Evolutionary conservation across 2,888 invertebrate genomes (phyloP).

Genomic region (Tetheella fluctuosa): DNA sequence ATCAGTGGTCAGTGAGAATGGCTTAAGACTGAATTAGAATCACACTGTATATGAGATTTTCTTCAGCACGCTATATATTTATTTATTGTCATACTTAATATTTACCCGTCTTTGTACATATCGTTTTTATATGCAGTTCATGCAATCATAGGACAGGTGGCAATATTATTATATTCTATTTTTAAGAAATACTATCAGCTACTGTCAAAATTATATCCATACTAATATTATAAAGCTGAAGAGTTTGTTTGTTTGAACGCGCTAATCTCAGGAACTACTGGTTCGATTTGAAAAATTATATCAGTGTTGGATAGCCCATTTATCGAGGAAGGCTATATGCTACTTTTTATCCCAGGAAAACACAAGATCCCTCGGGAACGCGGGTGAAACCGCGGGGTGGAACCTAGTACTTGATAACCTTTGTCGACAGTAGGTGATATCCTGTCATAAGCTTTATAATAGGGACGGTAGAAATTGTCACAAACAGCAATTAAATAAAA

Average conservation of each 20-base stretch:
- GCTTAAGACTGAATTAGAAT: slow-evolving; percentile 55
- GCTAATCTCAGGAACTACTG: too few relatives aligned
- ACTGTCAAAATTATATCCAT: too few relatives aligned
- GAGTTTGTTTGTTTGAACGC: too few relatives aligned
- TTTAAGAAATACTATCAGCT: not conserved
- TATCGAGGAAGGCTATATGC: too few relatives aligned
- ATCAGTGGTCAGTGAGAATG: slow-evolving; percentile 31
- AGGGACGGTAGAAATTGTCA: not conserved
- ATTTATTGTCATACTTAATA: slow-evolving; percentile 22
- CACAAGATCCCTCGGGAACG: too few relatives aligned
- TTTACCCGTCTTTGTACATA: not conserved
- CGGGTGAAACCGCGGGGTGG: too few relatives aligned
- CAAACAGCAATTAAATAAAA: not conserved
- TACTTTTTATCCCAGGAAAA: too few relatives aligned
- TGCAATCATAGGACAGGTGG: not conserved
- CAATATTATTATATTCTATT: not conserved
- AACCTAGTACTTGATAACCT: not conserved
- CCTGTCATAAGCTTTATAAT: not conserved
- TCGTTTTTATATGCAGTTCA: not conserved
- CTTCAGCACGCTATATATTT: slow-evolving; percentile 37
- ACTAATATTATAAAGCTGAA: too few relatives aligned
- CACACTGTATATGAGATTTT: slow-evolving; percentile 45
- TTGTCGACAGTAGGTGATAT: not conserved
- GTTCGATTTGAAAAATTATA: too few relatives aligned
- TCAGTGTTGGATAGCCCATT: too few relatives aligned